Percentiles rank a stretch among this genome's conserved stretches.
Conservation (phyloP, 1,140 invertebrate genomes). For the Drosophila chauvacae region DNA sequence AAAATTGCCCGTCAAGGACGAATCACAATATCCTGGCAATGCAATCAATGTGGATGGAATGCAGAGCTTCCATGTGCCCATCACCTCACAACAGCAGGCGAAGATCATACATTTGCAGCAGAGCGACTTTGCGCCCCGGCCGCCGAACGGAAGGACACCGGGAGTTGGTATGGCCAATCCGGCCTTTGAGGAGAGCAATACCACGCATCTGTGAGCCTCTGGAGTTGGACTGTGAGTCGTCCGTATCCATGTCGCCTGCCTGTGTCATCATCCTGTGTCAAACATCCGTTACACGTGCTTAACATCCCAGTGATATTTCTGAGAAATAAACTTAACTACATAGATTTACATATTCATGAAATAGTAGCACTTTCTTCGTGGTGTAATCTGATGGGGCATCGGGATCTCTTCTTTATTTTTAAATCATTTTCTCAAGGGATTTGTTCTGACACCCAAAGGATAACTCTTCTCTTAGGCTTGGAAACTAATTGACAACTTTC, state of each 20-base stretch:
- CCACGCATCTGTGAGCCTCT: constrained; percentile 68
- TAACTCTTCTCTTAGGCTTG: neutral
- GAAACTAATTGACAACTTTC: neutral
- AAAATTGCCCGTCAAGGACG: constrained; percentile 35
- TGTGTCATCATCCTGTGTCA: constrained; percentile 25
- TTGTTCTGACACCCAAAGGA: neutral
- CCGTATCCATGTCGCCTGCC: neutral
- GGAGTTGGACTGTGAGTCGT: neutral
- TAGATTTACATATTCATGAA: constrained; percentile 29
- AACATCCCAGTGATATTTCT: constrained; percentile 66
- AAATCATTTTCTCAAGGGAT: neutral
- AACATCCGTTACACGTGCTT: constrained; percentile 33
- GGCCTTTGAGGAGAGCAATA: constrained; percentile 77
- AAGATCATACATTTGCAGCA: constrained; percentile 81
- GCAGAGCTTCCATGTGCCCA: constrained; percentile 72
- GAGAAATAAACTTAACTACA: constrained; percentile 60
- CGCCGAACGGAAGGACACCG: constrained; percentile 4
- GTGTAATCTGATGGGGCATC: neutral
- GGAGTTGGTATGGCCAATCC: constrained; percentile 56
- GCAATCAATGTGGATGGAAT: constrained; percentile 63
- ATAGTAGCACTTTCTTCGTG: neutral
- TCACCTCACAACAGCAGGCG: constrained; percentile 65
- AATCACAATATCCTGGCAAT: constrained; percentile 34
- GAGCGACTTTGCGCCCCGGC: constrained; percentile 70
- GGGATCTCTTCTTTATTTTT: constrained; percentile 7